These are phyloP conservation scores for Zapornia atra DNA, from an alignment of 2,113 vertebrate genomes.

Conservation along the genomic window DNA sequence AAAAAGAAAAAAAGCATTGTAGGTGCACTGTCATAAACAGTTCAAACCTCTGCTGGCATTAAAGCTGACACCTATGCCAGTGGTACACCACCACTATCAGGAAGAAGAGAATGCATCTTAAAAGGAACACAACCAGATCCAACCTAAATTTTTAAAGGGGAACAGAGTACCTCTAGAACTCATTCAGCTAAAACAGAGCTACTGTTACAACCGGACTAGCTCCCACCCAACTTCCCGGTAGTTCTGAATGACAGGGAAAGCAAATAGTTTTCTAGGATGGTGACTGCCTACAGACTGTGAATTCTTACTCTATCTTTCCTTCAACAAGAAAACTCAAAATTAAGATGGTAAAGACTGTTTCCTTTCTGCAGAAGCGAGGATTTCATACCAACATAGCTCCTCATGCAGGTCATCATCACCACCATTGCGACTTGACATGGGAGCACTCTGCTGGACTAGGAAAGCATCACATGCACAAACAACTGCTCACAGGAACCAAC, in stretches of 20 bases:
- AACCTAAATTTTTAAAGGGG: not conserved
- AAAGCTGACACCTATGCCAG: slow-evolving; percentile 37
- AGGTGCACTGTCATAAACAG: slow-evolving; percentile 63
- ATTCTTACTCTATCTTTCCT: not conserved
- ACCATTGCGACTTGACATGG: not conserved
- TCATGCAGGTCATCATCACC: not conserved
- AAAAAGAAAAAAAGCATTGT: slow-evolving; percentile 72
- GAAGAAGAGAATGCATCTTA: slow-evolving; percentile 29
- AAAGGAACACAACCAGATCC: not conserved
- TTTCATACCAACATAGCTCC: not conserved
- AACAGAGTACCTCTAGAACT: not conserved
- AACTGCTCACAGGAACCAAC: not conserved
- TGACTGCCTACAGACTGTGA: not conserved
- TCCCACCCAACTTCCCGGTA: slow-evolving; percentile 12
- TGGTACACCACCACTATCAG: not conserved
- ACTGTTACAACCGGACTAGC: not conserved
- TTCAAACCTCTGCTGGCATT: slow-evolving; percentile 66
- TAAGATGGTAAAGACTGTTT: not conserved
- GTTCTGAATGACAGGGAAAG: not conserved
- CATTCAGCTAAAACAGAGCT: not conserved
- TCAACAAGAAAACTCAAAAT: not conserved
- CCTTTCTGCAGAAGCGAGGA: not conserved
- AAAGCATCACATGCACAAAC: not conserved
- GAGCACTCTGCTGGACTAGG: not conserved
- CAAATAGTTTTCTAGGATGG: not conserved